Conservation (phyloP, 2,888 invertebrate genomes). For the Eupithecia inturbata region DNA sequence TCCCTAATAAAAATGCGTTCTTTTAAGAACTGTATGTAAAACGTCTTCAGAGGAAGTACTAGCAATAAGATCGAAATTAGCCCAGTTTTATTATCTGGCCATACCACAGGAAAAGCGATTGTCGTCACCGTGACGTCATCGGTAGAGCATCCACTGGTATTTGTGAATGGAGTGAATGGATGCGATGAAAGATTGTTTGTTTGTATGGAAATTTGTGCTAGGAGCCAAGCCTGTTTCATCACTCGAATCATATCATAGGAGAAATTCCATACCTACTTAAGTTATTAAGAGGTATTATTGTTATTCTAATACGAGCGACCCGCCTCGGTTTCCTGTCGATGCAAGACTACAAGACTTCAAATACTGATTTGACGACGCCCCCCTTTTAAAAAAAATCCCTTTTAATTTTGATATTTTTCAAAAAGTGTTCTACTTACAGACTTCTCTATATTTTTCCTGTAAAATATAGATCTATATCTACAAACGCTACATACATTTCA, state of each 20-base stretch:
- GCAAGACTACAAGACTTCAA: too few relatives aligned
- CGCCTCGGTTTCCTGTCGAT: too few relatives aligned
- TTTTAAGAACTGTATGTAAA: neutral
- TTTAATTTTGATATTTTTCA: too few relatives aligned
- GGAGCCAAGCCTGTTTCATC: slow-evolving; percentile 1
- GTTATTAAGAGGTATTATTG: too few relatives aligned
- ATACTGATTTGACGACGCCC: too few relatives aligned
- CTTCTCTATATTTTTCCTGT: too few relatives aligned
- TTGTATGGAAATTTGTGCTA: slow-evolving; percentile 12
- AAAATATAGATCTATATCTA: too few relatives aligned
- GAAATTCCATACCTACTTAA: slow-evolving; percentile 3
- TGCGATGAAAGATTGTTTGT: slow-evolving; percentile 22
- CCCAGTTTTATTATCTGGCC: neutral
- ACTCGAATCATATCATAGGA: neutral
- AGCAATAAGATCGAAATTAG: slow-evolving; percentile 12
- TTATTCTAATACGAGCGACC: too few relatives aligned
- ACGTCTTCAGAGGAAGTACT: slow-evolving; percentile 1
- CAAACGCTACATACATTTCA: too few relatives aligned
- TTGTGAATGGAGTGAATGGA: slow-evolving; percentile 13
- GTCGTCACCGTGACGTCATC: slow-evolving; percentile 9
- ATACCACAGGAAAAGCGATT: slow-evolving; percentile 12
- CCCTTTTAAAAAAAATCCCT: too few relatives aligned
- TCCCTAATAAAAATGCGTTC: neutral
- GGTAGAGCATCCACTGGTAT: slow-evolving; percentile 4
- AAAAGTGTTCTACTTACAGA: too few relatives aligned